Conservation (phyloP, 2,888 invertebrate genomes). For the Rhagonycha lutea region DNA sequence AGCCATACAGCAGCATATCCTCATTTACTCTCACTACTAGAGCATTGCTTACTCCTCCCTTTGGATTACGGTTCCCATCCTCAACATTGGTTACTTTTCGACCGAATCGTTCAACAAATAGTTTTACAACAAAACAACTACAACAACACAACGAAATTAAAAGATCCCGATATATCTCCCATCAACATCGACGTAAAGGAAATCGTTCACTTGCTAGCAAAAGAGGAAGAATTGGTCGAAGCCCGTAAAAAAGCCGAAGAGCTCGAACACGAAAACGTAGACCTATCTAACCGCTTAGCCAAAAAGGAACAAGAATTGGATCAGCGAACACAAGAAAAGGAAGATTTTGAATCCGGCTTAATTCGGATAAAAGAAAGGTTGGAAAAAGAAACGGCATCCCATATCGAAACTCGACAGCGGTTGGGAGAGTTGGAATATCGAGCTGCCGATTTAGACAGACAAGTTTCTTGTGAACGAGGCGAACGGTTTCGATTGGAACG, state of each 20-base stretch:
- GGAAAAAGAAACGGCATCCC: slow-evolving; percentile 86
- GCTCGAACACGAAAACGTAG: slow-evolving; percentile 85
- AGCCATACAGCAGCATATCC: slow-evolving; percentile 93
- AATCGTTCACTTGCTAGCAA: slow-evolving; percentile 86
- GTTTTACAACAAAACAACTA: slow-evolving; percentile 73
- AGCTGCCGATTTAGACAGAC: slow-evolving; percentile 57
- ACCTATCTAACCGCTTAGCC: slow-evolving; percentile 82
- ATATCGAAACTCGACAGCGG: slow-evolving; percentile 83
- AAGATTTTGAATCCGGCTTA: slow-evolving; percentile 85
- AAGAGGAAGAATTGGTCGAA: slow-evolving; percentile 89
- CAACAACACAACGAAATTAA: slow-evolving; percentile 36
- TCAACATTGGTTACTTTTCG: slow-evolving; percentile 93
- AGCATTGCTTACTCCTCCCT: slow-evolving; percentile 85
- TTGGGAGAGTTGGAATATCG: slow-evolving; percentile 65
- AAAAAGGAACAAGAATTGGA: slow-evolving; percentile 94
- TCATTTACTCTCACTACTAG: slow-evolving; percentile 86
- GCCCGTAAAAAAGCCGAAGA: slow-evolving; percentile 86
- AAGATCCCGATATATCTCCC: slow-evolving; percentile 85
- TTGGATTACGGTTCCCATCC: slow-evolving; percentile 84
- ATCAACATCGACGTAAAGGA: slow-evolving; percentile 89
- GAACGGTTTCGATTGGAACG: slow-evolving; percentile 84
- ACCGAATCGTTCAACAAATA: slow-evolving; percentile 92
- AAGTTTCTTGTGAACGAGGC: slow-evolving; percentile 75
- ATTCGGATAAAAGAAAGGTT: slow-evolving; percentile 82
- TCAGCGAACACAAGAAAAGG: slow-evolving; percentile 86